Conservation (phyloP, 2,888 invertebrate genomes). For the Tridacna crocea region DNA sequence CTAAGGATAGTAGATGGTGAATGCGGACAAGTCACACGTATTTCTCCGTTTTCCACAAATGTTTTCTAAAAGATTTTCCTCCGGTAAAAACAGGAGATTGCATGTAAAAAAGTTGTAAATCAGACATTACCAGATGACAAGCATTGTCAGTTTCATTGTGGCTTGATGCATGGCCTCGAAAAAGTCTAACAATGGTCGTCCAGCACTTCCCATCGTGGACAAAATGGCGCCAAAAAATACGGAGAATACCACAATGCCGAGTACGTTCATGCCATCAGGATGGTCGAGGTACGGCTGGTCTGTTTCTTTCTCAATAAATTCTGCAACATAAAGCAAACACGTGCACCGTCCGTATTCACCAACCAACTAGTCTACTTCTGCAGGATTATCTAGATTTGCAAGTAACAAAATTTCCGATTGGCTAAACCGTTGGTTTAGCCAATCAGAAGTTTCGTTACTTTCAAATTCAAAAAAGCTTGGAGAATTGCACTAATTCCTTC, state of each 20-base stretch:
- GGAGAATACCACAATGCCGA: constrained; percentile 84
- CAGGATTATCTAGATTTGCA: neutral
- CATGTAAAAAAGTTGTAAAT: neutral
- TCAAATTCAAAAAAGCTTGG: no score
- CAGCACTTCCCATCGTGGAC: constrained; percentile 93
- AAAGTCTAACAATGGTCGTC: constrained; percentile 92
- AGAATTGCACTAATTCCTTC: no score
- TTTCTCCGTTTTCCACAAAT: no score
- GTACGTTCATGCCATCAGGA: constrained; percentile 82
- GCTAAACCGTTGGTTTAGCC: no score
- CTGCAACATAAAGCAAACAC: neutral
- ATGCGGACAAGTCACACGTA: no score
- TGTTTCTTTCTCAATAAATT: constrained; percentile 9
- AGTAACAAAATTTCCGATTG: no score
- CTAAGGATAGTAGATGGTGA: no score
- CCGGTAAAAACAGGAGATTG: neutral
- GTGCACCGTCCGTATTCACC: neutral
- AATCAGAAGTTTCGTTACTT: no score
- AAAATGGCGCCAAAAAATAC: constrained; percentile 93
- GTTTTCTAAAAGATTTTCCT: no score
- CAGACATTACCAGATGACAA: constrained; percentile 93
- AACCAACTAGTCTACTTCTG: neutral
- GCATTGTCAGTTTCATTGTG: constrained; percentile 97
- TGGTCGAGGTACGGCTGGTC: constrained; percentile 4
- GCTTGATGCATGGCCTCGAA: constrained; percentile 94